Conservation (phyloP, 2,113 vertebrate genomes). For the Actenoides hombroni region DNA sequence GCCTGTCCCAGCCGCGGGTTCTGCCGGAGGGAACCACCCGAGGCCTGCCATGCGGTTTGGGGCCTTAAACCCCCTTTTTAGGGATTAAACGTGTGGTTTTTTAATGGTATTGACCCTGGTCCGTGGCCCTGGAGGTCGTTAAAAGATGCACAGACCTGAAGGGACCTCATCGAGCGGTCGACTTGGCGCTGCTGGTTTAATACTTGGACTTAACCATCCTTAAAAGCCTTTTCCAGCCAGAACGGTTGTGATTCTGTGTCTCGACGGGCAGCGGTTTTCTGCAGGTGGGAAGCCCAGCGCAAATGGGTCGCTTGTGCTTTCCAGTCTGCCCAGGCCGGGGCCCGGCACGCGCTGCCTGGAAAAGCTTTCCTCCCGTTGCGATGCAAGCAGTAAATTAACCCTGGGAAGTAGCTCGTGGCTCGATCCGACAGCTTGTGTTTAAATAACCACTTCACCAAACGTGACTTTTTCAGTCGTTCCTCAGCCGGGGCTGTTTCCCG, state of each 20-base stretch:
- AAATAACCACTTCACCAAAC: rapidly evolving
- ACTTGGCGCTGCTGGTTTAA: not conserved
- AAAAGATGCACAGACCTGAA: too few species aligned
- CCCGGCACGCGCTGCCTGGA: rapidly evolving
- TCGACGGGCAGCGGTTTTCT: rapidly evolving
- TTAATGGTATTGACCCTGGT: not conserved
- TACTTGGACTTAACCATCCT: not conserved
- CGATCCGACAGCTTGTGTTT: rapidly evolving
- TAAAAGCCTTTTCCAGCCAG: not conserved
- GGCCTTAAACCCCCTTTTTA: too few species aligned
- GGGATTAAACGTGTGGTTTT: too few species aligned
- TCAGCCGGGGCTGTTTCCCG: rapidly evolving
- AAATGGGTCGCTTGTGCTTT: not conserved
- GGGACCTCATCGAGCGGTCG: not conserved
- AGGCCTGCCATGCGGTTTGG: not conserved
- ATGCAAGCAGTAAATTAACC: rapidly evolving
- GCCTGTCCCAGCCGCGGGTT: not conserved
- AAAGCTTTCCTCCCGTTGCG: not conserved
- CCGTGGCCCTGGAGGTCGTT: not conserved
- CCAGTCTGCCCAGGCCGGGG: not conserved
- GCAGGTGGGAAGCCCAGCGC: not conserved
- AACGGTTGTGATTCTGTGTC: not conserved
- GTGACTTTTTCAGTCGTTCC: rapidly evolving
- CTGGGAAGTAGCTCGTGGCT: rapidly evolving
- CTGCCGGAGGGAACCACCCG: not conserved